Percentiles rank a stretch among this genome's conserved stretches.
Conservation (phyloP, 2,888 invertebrate species). For the Meiosimyza decipiens region DNA sequence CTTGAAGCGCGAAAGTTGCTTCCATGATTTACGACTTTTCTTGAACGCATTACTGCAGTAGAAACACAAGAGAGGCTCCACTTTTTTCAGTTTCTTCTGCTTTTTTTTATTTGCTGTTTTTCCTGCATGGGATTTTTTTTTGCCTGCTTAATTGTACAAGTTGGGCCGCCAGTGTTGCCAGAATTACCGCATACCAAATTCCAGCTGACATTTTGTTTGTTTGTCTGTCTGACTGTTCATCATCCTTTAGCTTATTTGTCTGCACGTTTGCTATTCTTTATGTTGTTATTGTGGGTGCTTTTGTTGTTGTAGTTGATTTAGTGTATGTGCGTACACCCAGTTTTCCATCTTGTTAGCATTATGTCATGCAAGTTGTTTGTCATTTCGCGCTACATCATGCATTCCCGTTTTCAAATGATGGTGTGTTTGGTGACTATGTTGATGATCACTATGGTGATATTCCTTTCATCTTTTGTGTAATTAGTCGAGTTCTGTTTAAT, state of each 20-base stretch:
- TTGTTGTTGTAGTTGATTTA: constrained; percentile 7
- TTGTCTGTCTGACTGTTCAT: constrained; percentile 10
- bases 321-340: constrained; percentile 19
- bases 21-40: constrained; percentile 29
- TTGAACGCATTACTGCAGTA: neutral
- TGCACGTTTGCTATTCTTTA: neutral
- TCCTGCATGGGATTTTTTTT: constrained; percentile 14
- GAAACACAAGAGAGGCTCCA: neutral
- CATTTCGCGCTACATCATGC: constrained; percentile 33
- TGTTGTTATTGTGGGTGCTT: neutral
- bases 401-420: neutral
- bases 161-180: neutral
- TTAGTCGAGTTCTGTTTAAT: no score
- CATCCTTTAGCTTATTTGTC: neutral
- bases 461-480: no score
- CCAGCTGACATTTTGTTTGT: constrained; percentile 8
- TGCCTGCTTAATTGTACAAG: neutral
- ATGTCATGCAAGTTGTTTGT: constrained; percentile 45
- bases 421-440: no score
- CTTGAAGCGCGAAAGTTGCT: constrained; percentile 22
- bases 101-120: neutral
- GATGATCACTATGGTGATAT: no score
- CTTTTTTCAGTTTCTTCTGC: constrained; percentile 1
- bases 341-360: constrained; percentile 48
- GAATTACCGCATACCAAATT: constrained; percentile 1